Evolutionary conservation across 2,797 vertebrate species (phyloP), one percentile per base, ranked within the genome.

Genomic region (Chiroxiphia lanceolata): DNA sequence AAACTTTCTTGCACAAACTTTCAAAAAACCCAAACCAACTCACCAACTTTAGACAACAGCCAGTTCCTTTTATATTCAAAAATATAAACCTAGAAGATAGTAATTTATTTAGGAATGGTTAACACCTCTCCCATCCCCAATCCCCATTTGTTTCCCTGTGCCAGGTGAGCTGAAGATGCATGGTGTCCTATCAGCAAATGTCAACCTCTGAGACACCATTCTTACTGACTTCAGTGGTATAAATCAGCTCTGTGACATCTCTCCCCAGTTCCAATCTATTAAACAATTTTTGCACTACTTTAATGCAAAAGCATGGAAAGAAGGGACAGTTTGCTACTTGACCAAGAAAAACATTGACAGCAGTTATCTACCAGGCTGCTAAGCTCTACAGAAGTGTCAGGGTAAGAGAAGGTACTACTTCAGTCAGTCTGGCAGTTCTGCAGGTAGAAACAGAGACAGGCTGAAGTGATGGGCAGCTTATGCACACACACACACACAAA

Each of bases 401-500:
- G 27, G 18, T 69, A 64, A 54, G 47, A 44, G 34, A 63, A 78
- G 23, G 20, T 38, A 17, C 50, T 40, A 27, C 26, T 17, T 19
- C 33, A 48, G 59, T 8, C 47, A 61, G 42, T 40, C 48, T 84
- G 44, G 38, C 38, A 70, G 34, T 42, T 81, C 20, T 72, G n/a
- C 50, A 83, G 48, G 38, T 47, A 34, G 45, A 50, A 64, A 44
- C 7, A 11, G 33, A 38, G 36, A 38, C 10, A 50, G 54, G 38
- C n/a, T 36, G 22, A 74, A 72, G 71, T 9, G 31, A 67, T 7
- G 48, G 15, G 42, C 11, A 74, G 18, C n/a, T 65, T 3, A 6
- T 6, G 4, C 8, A 13, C 3, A 2, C 4, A 19, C 64, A n/a
- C 26, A 33, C 17, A 33, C 25, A 61, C 7, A n/a, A n/a, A 5